These are phyloP conservation scores for Standfussiana lucernea DNA, from an alignment of 2,888 invertebrate species.

Conservation along the genomic window DNA sequence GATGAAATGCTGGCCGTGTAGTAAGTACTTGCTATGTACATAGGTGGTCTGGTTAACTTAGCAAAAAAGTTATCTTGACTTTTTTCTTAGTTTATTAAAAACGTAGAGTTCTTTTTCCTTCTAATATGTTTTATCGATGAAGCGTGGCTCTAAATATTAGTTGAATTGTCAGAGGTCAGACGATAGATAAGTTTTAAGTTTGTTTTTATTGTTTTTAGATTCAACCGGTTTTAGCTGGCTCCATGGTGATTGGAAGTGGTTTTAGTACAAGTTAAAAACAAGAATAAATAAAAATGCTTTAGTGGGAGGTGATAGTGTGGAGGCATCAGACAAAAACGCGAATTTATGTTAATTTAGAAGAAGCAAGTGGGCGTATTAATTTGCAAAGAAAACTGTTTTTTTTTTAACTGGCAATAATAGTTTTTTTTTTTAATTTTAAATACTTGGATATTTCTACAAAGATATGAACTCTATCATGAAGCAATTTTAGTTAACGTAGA, in stretches of 20 bases:
- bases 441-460: background rate
- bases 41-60: slow-evolving; percentile 70
- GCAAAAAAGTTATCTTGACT: slow-evolving; percentile 73
- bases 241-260: slow-evolving; percentile 29
- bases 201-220: slow-evolving; percentile 40
- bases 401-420: background rate
- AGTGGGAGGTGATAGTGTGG: background rate
- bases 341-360: slow-evolving; percentile 35
- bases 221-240: slow-evolving; percentile 48
- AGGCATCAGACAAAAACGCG: slow-evolving; percentile 1
- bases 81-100: slow-evolving; percentile 35
- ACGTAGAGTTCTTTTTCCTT: slow-evolving; percentile 24
- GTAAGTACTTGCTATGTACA: slow-evolving; percentile 65
- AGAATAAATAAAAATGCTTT: slow-evolving; percentile 14
- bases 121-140: slow-evolving; percentile 10
- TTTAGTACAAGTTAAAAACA: slow-evolving; percentile 24
- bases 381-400: background rate
- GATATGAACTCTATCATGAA: background rate
- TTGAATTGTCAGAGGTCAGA: slow-evolving; percentile 52
- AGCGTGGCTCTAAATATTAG: slow-evolving; percentile 19
- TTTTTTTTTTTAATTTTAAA: background rate
- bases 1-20: slow-evolving; percentile 82
- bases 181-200: slow-evolving; percentile 44
- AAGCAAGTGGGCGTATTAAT: background rate
- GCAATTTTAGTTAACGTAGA: background rate